These are phyloP conservation scores for Coelopa frigida DNA, from an alignment of 1,140 invertebrate genomes.

Conservation along the genomic window DNA sequence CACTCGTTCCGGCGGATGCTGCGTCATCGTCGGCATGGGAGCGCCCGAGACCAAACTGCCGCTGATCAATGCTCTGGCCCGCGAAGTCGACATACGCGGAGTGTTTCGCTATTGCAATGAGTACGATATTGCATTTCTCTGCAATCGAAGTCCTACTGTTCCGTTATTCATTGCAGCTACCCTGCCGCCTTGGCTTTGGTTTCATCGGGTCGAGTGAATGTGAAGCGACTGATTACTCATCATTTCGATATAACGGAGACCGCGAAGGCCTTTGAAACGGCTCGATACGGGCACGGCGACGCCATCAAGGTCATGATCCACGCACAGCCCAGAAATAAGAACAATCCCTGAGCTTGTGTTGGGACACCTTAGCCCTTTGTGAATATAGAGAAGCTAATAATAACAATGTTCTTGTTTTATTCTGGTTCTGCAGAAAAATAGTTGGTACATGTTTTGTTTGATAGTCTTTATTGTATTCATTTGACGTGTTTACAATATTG, in stretches of 20 bases:
- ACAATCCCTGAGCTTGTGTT: no score
- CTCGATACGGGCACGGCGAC: constrained; percentile 57
- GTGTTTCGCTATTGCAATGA: constrained; percentile 89
- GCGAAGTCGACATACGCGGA: constrained; percentile 87
- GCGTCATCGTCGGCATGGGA: constrained; percentile 82
- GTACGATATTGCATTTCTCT: constrained; percentile 19
- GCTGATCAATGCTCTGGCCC: constrained; percentile 65
- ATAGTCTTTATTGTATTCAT: no score
- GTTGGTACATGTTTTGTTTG: no score
- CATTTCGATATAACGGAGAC: constrained; percentile 80
- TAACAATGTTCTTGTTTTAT: no score
- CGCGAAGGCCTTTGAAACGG: constrained; percentile 77
- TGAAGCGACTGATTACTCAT: constrained; percentile 87
- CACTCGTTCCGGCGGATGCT: constrained; percentile 74
- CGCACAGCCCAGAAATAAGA: constrained; percentile 53
- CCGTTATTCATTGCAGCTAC: constrained; percentile 49
- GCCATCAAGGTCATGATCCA: constrained; percentile 93
- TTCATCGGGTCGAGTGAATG: constrained; percentile 71
- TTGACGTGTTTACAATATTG: no score
- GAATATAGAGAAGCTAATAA: no score
- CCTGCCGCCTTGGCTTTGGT: constrained; percentile 77
- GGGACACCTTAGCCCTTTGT: no score
- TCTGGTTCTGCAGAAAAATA: no score
- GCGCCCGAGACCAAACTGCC: constrained; percentile 71
- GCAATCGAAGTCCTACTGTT: background rate